phyloP scores from a whole-genome alignment of 2,888 invertebrate species.

The Lochmaea capreae region DNA sequence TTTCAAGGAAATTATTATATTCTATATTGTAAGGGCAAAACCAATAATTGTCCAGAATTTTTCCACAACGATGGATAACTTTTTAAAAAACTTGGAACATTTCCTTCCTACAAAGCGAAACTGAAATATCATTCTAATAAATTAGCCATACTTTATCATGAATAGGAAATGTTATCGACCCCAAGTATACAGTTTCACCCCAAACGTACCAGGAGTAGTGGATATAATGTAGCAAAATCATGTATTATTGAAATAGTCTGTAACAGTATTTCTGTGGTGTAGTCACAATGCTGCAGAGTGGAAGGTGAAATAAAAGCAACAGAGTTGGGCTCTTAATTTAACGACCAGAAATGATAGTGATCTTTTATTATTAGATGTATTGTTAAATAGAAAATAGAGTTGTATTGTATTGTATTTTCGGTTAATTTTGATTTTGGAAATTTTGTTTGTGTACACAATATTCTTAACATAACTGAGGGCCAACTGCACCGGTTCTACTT shows the following conservation, averaged over 20 bases:
- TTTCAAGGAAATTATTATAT: too few species aligned
- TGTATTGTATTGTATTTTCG: too few species aligned
- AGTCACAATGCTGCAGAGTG: constrained; percentile 47
- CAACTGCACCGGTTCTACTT: too few species aligned
- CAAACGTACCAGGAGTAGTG: constrained; percentile 3
- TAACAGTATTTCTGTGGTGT: constrained; percentile 48
- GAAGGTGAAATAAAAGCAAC: neutral
- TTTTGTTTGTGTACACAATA: too few species aligned
- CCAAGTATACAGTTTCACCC: constrained; percentile 10
- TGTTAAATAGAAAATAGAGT: too few species aligned
- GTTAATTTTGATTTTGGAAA: too few species aligned
- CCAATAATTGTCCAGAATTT: too few species aligned
- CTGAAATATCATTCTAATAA: constrained; percentile 5
- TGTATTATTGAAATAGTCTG: constrained; percentile 52
- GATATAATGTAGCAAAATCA: constrained; percentile 33
- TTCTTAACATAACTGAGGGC: too few species aligned
- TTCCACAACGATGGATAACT: neutral
- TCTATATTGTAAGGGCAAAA: too few species aligned
- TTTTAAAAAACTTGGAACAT: neutral
- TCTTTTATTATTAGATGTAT: too few species aligned
- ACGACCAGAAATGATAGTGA: neutral
- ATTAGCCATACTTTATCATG: neutral
- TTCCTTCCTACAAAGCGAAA: neutral
- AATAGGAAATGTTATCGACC: constrained; percentile 12
- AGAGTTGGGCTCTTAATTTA: neutral